Percentiles rank a stretch among this genome's conserved stretches.
These are phyloP conservation scores for Seira ritae DNA, from an alignment of 2,888 invertebrate species.

Conservation along the genomic window DNA sequence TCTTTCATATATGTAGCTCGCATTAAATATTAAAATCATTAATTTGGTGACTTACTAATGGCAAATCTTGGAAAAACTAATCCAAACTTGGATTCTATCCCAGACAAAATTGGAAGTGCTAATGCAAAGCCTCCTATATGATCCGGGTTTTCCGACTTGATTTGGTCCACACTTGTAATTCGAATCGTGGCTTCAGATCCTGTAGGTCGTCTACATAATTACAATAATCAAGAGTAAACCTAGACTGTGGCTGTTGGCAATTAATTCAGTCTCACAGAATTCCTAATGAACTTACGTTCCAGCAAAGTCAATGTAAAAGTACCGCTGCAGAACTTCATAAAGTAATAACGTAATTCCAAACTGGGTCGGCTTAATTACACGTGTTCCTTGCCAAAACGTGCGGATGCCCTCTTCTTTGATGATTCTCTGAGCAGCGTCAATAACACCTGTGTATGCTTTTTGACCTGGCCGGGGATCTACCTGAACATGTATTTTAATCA, in stretches of 20 bases:
- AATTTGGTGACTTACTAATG: too few relatives aligned
- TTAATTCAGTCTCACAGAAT: too few relatives aligned
- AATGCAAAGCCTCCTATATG: slow-evolving; percentile 80
- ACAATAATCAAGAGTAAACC: too few relatives aligned
- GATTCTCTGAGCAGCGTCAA: slow-evolving; percentile 78
- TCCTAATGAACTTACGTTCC: slow-evolving; percentile 76
- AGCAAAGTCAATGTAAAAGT: slow-evolving; percentile 80
- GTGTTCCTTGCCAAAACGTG: slow-evolving; percentile 80
- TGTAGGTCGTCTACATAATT: slow-evolving; percentile 76
- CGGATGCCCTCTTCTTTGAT: slow-evolving; percentile 78
- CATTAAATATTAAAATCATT: too few relatives aligned
- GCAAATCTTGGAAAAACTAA: slow-evolving; percentile 77
- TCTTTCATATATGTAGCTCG: too few relatives aligned
- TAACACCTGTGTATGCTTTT: slow-evolving; percentile 79
- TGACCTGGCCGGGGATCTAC: slow-evolving; percentile 79
- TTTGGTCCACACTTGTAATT: slow-evolving; percentile 72
- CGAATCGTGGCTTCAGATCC: slow-evolving; percentile 77
- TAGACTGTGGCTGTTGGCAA: neutral
- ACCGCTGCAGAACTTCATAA: slow-evolving; percentile 79
- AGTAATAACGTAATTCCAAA: slow-evolving; percentile 81
- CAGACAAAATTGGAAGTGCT: slow-evolving; percentile 79
- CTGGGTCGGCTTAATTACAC: slow-evolving; percentile 78
- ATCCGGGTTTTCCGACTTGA: slow-evolving; percentile 78
- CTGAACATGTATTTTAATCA: slow-evolving; percentile 74
- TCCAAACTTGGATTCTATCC: slow-evolving; percentile 80